phyloP scores from a whole-genome alignment of 2,888 invertebrate genomes.

The Stomorhina lunata region DNA sequence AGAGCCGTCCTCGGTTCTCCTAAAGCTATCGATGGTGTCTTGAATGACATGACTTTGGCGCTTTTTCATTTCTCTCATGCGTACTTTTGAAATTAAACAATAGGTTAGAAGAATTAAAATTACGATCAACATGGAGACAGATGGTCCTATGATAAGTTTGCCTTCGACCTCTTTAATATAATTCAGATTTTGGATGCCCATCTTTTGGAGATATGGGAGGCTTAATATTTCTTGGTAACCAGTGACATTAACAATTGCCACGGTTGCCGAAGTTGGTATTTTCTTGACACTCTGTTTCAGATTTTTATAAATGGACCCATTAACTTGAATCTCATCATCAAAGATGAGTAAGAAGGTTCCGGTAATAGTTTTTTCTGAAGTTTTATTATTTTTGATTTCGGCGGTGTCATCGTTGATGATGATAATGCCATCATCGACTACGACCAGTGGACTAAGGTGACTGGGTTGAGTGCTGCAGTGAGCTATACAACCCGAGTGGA shows the following conservation, averaged over 20 bases:
- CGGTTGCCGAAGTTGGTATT: not conserved
- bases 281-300: too few species aligned
- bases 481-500: too few species aligned
- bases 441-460: too few species aligned
- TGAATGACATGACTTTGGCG: slow-evolving; percentile 6
- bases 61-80: too few species aligned
- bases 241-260: slow-evolving; percentile 1
- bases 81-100: not conserved
- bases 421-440: too few species aligned
- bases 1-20: slow-evolving; percentile 33
- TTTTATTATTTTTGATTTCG: too few species aligned
- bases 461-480: too few species aligned
- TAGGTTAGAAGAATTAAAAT: not conserved
- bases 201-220: slow-evolving; percentile 4
- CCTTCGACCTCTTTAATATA: not conserved
- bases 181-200: not conserved
- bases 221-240: slow-evolving; percentile 34
- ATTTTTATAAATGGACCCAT: too few species aligned
- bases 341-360: too few species aligned
- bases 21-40: slow-evolving; percentile 18
- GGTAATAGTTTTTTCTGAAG: too few species aligned
- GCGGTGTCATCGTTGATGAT: too few species aligned
- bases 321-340: too few species aligned
- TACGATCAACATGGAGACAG: not conserved
- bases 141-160: not conserved